Conservation (phyloP, 2,888 invertebrate species). For the Anthophora plumipes region DNA sequence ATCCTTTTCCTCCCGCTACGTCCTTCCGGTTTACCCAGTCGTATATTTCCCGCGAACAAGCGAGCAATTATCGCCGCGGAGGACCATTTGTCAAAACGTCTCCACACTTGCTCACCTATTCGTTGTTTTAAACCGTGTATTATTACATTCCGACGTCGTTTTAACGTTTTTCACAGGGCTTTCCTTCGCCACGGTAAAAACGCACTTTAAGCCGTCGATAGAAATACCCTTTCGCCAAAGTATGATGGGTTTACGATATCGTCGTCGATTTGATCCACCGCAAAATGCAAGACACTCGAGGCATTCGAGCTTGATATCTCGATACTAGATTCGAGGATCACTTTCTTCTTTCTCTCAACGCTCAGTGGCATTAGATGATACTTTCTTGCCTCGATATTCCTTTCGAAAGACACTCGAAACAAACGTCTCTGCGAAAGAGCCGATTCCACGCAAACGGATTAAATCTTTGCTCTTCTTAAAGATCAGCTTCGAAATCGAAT, state of each 20-base stretch:
- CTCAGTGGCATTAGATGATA: too few relatives aligned
- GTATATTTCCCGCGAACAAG: constrained; percentile 29
- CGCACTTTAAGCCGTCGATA: background rate
- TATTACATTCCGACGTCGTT: background rate
- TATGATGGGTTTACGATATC: background rate
- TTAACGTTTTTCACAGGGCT: background rate
- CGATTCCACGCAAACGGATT: background rate
- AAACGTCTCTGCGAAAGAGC: background rate
- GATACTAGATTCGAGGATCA: background rate
- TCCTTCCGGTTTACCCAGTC: constrained; percentile 27
- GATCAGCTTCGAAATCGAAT: background rate
- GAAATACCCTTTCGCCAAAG: background rate
- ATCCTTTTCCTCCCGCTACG: background rate
- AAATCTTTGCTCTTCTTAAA: background rate
- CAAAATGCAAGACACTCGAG: background rate
- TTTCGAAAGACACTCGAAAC: background rate
- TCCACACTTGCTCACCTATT: constrained; percentile 23
- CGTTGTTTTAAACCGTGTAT: background rate
- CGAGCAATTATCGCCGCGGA: constrained; percentile 34
- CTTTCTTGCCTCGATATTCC: background rate
- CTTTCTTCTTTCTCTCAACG: too few relatives aligned
- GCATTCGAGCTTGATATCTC: background rate
- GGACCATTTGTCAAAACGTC: constrained; percentile 46
- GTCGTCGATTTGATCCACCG: background rate
- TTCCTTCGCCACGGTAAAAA: too few relatives aligned